Evolutionary conservation across 2,797 vertebrate genomes (phyloP).

Genomic region (Morelia viridis): DNA sequence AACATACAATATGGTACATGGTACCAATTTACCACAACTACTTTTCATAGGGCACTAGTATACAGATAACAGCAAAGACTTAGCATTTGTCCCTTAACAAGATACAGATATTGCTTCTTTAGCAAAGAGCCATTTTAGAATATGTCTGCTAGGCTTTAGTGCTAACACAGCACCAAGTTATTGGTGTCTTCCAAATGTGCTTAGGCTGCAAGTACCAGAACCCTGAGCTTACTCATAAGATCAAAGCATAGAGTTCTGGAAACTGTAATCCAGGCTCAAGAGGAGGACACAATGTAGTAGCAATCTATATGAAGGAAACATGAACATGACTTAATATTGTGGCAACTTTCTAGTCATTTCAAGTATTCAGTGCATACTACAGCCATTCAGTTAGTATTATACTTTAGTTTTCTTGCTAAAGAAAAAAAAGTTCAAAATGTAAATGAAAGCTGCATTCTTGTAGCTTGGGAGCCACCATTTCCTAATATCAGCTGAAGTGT

Average conservation of each 20-base stretch:
- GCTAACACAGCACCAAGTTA: neutral
- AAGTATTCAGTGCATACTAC: neutral
- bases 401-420: neutral
- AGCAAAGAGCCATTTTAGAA: neutral
- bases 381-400: neutral
- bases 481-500: constrained; percentile 7
- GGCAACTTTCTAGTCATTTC: neutral
- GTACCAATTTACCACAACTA: neutral
- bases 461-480: neutral
- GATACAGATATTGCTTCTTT: neutral
- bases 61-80: neutral
- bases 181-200: neutral
- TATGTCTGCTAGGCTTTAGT: neutral
- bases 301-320: neutral
- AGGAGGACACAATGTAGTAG: neutral
- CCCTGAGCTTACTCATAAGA: neutral
- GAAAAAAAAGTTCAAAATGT: constrained; percentile 5
- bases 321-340: neutral
- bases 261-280: neutral
- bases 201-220: neutral
- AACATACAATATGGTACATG: neutral
- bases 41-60: neutral
- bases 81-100: neutral
- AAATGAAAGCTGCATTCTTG: neutral
- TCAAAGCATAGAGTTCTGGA: neutral